Evolutionary conservation across 2,888 invertebrate genomes (phyloP), one percentile per base, ranked within the genome.

Genomic region (Caenorhabditis sinica): DNA sequence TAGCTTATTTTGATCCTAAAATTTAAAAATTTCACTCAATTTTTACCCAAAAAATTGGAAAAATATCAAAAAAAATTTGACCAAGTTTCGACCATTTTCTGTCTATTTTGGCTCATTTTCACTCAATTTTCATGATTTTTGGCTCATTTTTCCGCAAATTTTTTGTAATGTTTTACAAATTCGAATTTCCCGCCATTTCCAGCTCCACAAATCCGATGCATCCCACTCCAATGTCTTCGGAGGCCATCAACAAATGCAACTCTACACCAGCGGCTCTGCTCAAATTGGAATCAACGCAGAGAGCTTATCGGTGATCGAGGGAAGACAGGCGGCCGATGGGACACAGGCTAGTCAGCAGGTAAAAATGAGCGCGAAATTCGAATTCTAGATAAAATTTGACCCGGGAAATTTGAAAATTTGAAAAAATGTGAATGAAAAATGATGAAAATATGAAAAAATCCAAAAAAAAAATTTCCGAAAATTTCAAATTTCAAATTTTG

Each of bases 241-340:
- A 43, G 87, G 76, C 20, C 73, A 66, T 40, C 40, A 40, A 63
- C 74, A 81, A 56, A 74, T 75, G 66, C 74, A 69, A 23, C n/a
- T 71, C 11, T 68, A 56, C 33, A 36, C 80, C 13, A 74, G 71
- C 25, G 87, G 87, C 13, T 79, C 81, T 1, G 87, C 85, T 13
- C 86, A 87, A 68, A 96, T 98, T 83, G 98, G 98, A 0, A 95
- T 97, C 72, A 96, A 97, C 0, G 95, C 97, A 2, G 96, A 97
- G 91, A 95, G 96, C 0, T 89, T 95, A n/a, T 90, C 92, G 2
- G 92, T 93, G 33, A 94, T 95, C 69, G 93, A 94, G 71, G 69
- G 72, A 28, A 60, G 79, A 28, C 82, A 85, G 66, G 94, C 94
- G 1, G 91, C 92, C 4, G 88, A 91, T 51, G 86, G 92, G n/a